Evolutionary conservation across 2,113 vertebrate species (phyloP).

Genomic region (Rana temporaria): DNA sequence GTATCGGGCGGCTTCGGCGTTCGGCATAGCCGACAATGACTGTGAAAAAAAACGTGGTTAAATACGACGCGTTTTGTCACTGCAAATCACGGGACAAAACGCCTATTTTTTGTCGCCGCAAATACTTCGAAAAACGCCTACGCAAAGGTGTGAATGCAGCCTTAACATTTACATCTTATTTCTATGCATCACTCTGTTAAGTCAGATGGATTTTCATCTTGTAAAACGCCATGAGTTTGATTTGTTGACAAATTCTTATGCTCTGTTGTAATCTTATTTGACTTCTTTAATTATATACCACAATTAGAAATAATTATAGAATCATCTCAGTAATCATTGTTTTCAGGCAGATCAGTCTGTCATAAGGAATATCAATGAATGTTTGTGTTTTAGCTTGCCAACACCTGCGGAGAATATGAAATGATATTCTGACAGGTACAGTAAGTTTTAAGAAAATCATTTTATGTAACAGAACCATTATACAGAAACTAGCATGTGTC

Average conservation of each 20-base stretch:
- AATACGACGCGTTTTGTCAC: too few species aligned
- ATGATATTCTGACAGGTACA: background rate
- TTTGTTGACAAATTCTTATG: background rate
- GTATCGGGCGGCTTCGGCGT: too few species aligned
- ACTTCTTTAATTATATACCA: constrained; percentile 28
- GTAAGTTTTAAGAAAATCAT: background rate
- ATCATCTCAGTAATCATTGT: constrained; percentile 36
- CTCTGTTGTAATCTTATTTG: constrained; percentile 19
- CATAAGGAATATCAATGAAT: constrained; percentile 9
- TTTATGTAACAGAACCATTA: background rate
- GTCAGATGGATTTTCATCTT: background rate
- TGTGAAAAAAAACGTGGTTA: too few species aligned
- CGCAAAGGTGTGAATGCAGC: too few species aligned
- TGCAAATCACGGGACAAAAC: too few species aligned
- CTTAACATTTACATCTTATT: too few species aligned
- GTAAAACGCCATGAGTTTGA: background rate
- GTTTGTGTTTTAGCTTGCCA: background rate
- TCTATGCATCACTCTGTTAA: background rate
- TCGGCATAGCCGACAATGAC: too few species aligned
- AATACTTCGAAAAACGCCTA: too few species aligned
- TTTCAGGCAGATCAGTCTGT: constrained; percentile 22
- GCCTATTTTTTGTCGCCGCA: too few species aligned
- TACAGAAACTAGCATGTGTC: background rate
- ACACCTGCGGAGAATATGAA: background rate
- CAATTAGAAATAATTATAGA: constrained; percentile 25